Conservation (phyloP, 2,797 vertebrate genomes). For the Melanogrammus aeglefinus region DNA sequence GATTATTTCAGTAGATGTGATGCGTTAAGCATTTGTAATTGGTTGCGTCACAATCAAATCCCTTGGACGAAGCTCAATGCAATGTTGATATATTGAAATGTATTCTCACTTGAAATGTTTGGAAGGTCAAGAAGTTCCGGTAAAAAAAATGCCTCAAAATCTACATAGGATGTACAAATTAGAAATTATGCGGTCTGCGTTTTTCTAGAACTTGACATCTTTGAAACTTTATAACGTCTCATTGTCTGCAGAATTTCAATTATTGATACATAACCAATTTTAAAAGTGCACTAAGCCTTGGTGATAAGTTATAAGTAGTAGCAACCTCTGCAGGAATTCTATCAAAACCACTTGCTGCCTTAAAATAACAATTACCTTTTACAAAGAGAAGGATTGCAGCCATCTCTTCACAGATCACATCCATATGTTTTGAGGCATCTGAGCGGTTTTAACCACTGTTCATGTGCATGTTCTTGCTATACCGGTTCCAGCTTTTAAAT, state of each 20-base stretch:
- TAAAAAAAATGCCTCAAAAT: constrained; percentile 23
- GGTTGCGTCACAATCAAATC: neutral
- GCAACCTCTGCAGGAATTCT: constrained; percentile 15
- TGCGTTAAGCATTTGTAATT: neutral
- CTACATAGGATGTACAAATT: neutral
- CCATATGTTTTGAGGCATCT: neutral
- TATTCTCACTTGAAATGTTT: neutral
- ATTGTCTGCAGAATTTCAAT: constrained; percentile 10
- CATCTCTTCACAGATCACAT: neutral
- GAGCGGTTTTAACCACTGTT: neutral
- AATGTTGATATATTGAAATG: neutral
- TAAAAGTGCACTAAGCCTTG: constrained; percentile 2
- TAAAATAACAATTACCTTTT: constrained; percentile 24
- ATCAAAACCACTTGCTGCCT: constrained; percentile 51
- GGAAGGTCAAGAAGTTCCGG: neutral
- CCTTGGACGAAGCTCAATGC: neutral
- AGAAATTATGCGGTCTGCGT: neutral
- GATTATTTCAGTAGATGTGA: neutral
- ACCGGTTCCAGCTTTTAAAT: neutral
- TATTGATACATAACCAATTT: neutral
- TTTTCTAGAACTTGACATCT: constrained; percentile 23
- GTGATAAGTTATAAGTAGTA: neutral
- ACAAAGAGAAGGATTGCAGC: neutral
- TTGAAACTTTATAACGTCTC: constrained; percentile 28
- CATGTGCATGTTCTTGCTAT: neutral